Conservation (phyloP, 2,113 vertebrate species). For the Toxotes chatareus region DNA sequence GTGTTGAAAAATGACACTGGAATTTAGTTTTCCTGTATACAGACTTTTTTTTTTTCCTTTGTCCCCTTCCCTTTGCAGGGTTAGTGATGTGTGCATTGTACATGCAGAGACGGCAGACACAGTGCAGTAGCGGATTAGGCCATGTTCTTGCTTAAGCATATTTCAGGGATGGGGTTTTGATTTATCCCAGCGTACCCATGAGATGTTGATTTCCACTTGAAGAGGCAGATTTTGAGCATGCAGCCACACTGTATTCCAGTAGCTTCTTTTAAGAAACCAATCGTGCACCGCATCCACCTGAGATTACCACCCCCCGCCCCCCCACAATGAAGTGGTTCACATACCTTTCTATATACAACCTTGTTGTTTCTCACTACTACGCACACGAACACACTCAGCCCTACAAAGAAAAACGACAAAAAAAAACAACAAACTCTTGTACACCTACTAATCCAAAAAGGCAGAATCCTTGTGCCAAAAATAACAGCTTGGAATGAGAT, state of each 20-base stretch:
- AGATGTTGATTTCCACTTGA: slow-evolving; percentile 61
- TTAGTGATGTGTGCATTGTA: slow-evolving; percentile 38
- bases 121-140: slow-evolving; percentile 55
- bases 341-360: slow-evolving; percentile 12
- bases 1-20: neutral
- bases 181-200: slow-evolving; percentile 40
- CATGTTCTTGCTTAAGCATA: slow-evolving; percentile 64
- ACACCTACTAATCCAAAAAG: slow-evolving; percentile 83
- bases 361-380: slow-evolving; percentile 45
- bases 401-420: slow-evolving; percentile 6
- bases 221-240: slow-evolving; percentile 38
- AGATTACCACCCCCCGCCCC: too few species aligned
- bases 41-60: neutral
- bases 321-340: slow-evolving; percentile 6
- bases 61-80: neutral
- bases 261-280: slow-evolving; percentile 29
- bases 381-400: slow-evolving; percentile 31
- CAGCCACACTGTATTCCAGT: slow-evolving; percentile 18
- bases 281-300: slow-evolving; percentile 16
- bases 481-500: slow-evolving; percentile 84
- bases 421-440: slow-evolving; percentile 40
- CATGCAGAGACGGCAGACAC: slow-evolving; percentile 24
- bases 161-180: slow-evolving; percentile 56
- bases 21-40: neutral
- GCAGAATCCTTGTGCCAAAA: slow-evolving; percentile 80